Conservation (phyloP, 1,140 invertebrate species). For the Daktulosphaira vitifoliae region DNA sequence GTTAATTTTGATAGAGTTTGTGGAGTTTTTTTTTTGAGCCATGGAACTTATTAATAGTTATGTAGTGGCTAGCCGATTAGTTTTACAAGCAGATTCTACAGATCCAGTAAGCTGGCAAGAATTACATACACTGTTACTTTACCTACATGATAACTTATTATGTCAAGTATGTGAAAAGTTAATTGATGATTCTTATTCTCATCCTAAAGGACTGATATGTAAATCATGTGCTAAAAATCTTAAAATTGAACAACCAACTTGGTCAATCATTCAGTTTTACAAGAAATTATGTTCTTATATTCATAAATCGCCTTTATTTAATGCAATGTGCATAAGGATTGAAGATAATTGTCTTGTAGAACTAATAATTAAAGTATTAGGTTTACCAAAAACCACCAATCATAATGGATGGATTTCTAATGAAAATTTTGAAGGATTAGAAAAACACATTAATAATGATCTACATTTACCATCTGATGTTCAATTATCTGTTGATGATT, state of each 20-base stretch:
- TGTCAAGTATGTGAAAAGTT: background rate
- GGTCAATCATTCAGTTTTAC: background rate
- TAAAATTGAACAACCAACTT: background rate
- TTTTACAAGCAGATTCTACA: slow-evolving; percentile 59
- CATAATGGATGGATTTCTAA: background rate
- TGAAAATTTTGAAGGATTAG: background rate
- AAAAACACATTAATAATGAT: background rate
- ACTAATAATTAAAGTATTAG: background rate
- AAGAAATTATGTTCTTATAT: slow-evolving; percentile 5
- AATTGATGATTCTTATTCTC: background rate
- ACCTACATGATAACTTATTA: slow-evolving; percentile 50
- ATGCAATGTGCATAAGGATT: background rate
- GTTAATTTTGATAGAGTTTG: too few species aligned
- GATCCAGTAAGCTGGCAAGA: slow-evolving; percentile 67
- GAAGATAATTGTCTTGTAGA: background rate
- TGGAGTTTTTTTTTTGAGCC: too few species aligned
- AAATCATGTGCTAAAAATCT: background rate
- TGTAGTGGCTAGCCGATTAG: slow-evolving; percentile 36
- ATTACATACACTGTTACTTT: slow-evolving; percentile 70
- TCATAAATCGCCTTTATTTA: background rate
- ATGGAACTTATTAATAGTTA: background rate
- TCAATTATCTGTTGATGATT: background rate
- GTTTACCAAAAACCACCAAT: background rate
- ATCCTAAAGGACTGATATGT: background rate
- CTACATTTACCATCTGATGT: background rate